A percentile compares a stretch with the other conserved stretches of the same genome.
Evolutionary conservation across 35 echinoderm and acorn worm species (phyloP).

Genomic region (Chiridota heheva): DNA sequence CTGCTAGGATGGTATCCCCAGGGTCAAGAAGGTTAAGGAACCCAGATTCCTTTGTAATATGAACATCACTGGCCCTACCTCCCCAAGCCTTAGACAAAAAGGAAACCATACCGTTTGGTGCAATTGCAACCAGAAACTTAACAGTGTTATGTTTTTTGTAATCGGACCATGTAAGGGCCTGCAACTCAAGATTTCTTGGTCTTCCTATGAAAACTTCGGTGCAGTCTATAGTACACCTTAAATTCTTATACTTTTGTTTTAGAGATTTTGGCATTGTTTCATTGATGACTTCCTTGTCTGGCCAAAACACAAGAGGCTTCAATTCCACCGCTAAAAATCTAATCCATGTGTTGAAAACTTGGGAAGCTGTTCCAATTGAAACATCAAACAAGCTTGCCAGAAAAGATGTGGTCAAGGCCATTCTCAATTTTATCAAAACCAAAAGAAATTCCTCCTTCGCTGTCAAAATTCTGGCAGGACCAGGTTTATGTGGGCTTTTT

Average conservation of each 20-base stretch:
- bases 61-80: constrained; percentile 56
- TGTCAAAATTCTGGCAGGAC: not conserved
- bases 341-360: constrained; percentile 58
- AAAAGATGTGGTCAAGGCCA: not conserved
- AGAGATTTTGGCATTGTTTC: constrained; percentile 24
- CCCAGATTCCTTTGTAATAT: constrained; percentile 49
- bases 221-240: constrained; percentile 59
- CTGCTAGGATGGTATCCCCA: constrained; percentile 50
- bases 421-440: constrained; percentile 38
- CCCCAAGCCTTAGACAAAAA: constrained; percentile 75
- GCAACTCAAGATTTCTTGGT: constrained; percentile 38
- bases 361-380: not conserved
- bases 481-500: not conserved
- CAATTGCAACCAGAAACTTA: constrained; percentile 55
- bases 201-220: constrained; percentile 64
- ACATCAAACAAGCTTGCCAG: constrained; percentile 24
- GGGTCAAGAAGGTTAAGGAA: constrained; percentile 54
- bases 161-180: constrained; percentile 66
- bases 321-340: constrained; percentile 40
- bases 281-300: not conserved
- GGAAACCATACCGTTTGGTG: constrained; percentile 58
- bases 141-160: constrained; percentile 64
- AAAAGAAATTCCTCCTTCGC: constrained; percentile 47
- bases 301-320: constrained; percentile 23
- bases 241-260: constrained; percentile 14